Conservation (phyloP, 2,797 vertebrate species). For the Pteropus rufus region DNA sequence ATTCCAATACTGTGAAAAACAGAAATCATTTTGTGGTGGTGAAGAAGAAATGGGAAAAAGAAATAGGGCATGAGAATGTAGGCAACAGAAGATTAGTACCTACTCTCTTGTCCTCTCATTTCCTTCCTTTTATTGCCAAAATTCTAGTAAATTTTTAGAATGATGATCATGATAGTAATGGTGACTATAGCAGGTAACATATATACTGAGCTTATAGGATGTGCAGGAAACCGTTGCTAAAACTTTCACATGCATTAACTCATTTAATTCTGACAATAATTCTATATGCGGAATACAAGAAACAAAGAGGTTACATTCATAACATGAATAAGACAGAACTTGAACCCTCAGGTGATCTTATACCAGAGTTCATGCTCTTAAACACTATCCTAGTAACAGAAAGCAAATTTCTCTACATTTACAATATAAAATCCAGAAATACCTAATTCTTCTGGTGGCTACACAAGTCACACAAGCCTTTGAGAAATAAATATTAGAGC, state of each 20-base stretch:
- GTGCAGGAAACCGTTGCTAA: background rate
- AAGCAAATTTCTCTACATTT: background rate
- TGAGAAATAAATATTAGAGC: background rate
- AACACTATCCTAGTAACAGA: background rate
- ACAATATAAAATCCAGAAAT: background rate
- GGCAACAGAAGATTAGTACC: background rate
- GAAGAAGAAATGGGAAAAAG: background rate
- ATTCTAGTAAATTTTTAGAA: background rate
- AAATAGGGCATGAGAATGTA: background rate
- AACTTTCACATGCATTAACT: background rate
- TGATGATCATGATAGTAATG: background rate
- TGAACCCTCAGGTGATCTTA: background rate
- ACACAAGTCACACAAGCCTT: background rate
- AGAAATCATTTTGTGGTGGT: background rate
- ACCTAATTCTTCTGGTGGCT: background rate
- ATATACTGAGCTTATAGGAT: background rate
- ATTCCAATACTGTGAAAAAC: background rate
- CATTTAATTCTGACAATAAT: background rate
- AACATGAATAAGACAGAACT: background rate
- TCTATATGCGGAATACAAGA: background rate
- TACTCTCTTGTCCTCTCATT: background rate
- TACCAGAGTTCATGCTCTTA: background rate
- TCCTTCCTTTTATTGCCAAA: background rate
- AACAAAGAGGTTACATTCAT: background rate
- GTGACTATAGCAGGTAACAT: background rate